Evolutionary conservation across 2,888 invertebrate species (phyloP).

Genomic region (Ariolimax columbianus): DNA sequence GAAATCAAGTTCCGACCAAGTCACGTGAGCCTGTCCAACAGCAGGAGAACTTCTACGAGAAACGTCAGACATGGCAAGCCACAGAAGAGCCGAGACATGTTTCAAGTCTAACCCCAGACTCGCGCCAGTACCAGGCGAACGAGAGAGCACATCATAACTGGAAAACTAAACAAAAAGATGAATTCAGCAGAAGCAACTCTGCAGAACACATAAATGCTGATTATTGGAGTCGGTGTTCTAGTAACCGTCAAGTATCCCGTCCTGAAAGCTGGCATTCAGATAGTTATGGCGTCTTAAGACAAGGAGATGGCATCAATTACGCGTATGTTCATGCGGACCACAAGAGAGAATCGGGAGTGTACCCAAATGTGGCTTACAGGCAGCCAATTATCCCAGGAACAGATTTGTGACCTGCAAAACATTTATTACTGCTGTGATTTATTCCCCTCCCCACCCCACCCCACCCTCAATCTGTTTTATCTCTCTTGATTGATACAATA

Average conservation of each 20-base stretch:
- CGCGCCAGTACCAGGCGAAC: background rate
- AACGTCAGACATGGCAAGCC: background rate
- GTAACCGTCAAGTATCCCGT: background rate
- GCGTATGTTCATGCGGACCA: background rate
- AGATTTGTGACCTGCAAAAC: constrained; percentile 24
- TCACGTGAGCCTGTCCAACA: background rate
- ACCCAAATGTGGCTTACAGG: constrained; percentile 19
- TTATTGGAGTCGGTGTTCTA: no score
- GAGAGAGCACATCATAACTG: background rate
- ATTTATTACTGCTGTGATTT: no score
- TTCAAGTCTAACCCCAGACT: background rate
- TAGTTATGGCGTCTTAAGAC: background rate
- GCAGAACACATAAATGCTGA: background rate
- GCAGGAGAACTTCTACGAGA: background rate
- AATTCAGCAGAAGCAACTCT: background rate
- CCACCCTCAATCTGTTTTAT: no score
- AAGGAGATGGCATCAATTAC: background rate
- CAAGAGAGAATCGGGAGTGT: background rate
- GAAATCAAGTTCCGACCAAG: background rate
- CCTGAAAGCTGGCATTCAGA: background rate
- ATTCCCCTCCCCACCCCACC: no score
- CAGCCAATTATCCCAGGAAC: constrained; percentile 46
- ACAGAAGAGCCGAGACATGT: background rate
- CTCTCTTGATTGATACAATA: no score
- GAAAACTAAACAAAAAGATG: background rate